A percentile compares a stretch with the other conserved stretches of the same genome.
Evolutionary conservation across 2,113 vertebrate species (phyloP).

Genomic region (Channa maculata): DNA sequence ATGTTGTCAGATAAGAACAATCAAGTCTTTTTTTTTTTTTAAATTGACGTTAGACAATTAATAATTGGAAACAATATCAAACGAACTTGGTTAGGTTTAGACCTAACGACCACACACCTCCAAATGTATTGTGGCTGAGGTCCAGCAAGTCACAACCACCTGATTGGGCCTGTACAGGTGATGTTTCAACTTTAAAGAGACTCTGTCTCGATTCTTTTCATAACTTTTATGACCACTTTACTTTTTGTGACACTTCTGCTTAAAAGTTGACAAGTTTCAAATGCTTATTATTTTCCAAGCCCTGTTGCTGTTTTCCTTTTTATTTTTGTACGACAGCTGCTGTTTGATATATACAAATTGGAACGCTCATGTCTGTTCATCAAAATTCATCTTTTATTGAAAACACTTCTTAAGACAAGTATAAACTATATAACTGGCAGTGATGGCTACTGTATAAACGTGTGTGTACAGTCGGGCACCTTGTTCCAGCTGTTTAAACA

Average conservation of each 20-base stretch:
- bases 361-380: no score
- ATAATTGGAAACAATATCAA: no score
- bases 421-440: background rate
- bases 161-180: background rate
- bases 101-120: no score
- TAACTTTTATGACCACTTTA: constrained; percentile 14
- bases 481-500: constrained; percentile 7
- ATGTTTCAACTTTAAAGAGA: background rate
- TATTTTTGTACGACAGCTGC: background rate
- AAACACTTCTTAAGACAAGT: background rate
- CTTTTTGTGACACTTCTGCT: background rate
- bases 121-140: no score
- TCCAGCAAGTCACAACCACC: background rate
- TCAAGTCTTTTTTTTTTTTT: background rate
- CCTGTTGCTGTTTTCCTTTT: no score
- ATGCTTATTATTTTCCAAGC: no score
- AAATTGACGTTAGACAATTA: background rate
- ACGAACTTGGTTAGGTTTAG: no score
- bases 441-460: constrained; percentile 31
- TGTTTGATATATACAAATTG: no score
- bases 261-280: no score
- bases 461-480: constrained; percentile 15
- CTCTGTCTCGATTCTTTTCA: constrained; percentile 34
- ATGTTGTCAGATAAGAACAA: background rate
- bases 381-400: background rate